Evolutionary conservation across 2,888 invertebrate genomes (phyloP).

Genomic region (Horisme vitalbata): DNA sequence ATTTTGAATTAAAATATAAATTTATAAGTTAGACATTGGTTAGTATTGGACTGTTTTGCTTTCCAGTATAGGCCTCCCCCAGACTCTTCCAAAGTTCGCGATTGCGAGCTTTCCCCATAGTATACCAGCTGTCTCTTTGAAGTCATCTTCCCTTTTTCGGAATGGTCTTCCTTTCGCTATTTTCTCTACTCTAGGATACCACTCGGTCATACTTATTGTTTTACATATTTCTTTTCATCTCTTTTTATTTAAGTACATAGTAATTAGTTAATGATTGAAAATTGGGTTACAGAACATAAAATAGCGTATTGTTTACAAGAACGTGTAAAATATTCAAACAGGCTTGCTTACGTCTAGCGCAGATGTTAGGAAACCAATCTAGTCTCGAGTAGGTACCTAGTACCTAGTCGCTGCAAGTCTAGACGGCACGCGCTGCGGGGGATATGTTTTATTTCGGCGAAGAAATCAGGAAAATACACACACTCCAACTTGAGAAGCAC

Average conservation of each 20-base stretch:
- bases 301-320: conserved; percentile 40
- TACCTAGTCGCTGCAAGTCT: conserved; percentile 52
- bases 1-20: too few relatives aligned
- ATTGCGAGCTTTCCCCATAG: too few relatives aligned
- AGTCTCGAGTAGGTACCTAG: conserved; percentile 27
- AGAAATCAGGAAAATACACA: conserved; percentile 38
- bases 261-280: background rate
- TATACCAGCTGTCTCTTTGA: too few relatives aligned
- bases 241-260: background rate
- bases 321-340: conserved; percentile 38
- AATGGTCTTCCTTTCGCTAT: too few relatives aligned
- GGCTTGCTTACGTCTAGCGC: conserved; percentile 42
- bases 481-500: conserved; percentile 21
- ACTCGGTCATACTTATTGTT: too few relatives aligned
- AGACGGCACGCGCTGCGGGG: conserved; percentile 59
- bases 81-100: too few relatives aligned
- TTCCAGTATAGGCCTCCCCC: too few relatives aligned
- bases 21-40: too few relatives aligned
- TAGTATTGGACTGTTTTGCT: too few relatives aligned
- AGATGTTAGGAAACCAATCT: conserved; percentile 46
- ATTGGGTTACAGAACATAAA: conserved; percentile 5
- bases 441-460: conserved; percentile 32
- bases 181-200: too few relatives aligned
- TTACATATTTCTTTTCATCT: too few relatives aligned
- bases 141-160: too few relatives aligned